Base-by-base conservation (phyloP, 2,113 vertebrate species). In the Oryzias curvinotus region DNA sequence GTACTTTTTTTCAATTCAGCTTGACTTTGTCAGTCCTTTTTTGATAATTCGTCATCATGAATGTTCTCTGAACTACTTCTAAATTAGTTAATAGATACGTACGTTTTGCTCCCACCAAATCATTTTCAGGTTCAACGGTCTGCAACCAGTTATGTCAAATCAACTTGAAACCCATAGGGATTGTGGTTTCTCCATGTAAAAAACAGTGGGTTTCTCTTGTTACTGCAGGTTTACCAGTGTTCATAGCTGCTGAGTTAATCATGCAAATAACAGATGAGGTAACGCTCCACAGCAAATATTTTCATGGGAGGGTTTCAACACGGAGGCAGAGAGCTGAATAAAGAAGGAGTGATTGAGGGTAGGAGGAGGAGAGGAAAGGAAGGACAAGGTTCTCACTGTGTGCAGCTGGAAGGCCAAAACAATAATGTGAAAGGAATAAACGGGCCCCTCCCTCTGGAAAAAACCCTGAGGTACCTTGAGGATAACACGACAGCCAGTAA, bases 301-400 rank as follows among this genome's bases (percentile, higher is more conserved):
- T 79, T 84, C 72, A 62, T 88, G 84, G 88, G 88, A 91, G 87
- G 63, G 84, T 86, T 91, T 92, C 80, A 94, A 91, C 91, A 79
- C 83, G 91, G 91, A 93, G 92, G 93, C 92, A 89, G 65, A 56
- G 59, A 70, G 77, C 13, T 65, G 59, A 43, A 83, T 23, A 60
- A 17, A 25, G 80, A 79, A 90, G 89, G 26, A 17, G 30, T 36
- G 36, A 36, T 36, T 36, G 3, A 36, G 36, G 51, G 42, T 1
- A 13, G 91, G 91, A 91, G 91, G 91, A 91, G 78, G 82, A 92
- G 90, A 91, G 92, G 93, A 93, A 93, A 88, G 90, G 93, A 92
- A 92, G 88, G 78, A 52, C 71, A 70, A 71, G 75, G 65, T 72
- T 85, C 73, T 63, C 52, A 80, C 74, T 66, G 44, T 57, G 68